These are phyloP conservation scores for Rhimphoctona megacephalus DNA, from an alignment of 2,888 invertebrate genomes.

Conservation along the genomic window DNA sequence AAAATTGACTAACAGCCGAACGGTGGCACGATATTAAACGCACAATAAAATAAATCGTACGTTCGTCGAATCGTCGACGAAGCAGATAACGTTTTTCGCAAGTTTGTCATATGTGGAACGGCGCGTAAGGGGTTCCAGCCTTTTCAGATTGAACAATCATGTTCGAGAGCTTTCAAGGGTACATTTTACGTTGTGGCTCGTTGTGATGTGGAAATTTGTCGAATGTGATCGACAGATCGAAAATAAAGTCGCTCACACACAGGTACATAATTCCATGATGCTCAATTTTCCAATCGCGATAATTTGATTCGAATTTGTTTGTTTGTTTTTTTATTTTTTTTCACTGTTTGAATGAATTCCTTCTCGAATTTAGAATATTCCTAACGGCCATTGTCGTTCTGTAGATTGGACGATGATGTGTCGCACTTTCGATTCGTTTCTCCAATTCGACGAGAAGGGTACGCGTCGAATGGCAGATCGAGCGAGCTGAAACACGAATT, in stretches of 20 bases:
- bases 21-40: not conserved
- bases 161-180: not conserved
- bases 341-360: not conserved
- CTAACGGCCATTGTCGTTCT: too few species aligned
- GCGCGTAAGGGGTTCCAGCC: not conserved
- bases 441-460: not conserved
- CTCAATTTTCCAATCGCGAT: not conserved
- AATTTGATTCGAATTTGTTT: not conserved
- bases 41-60: slow-evolving; percentile 9
- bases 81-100: not conserved
- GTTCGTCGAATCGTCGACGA: slow-evolving; percentile 11
- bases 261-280: not conserved
- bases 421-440: not conserved
- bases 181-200: not conserved
- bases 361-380: not conserved
- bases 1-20: slow-evolving; percentile 54
- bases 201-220: not conserved
- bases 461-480: not conserved
- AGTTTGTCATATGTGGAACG: not conserved
- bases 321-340: not conserved
- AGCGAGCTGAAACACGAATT: slow-evolving; percentile 10
- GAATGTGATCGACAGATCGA: not conserved
- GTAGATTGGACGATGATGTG: too few species aligned
- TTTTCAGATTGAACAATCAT: not conserved
- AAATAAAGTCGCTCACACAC: not conserved